Conservation (phyloP, 2,113 vertebrate species). For the Phasianus colchicus region DNA sequence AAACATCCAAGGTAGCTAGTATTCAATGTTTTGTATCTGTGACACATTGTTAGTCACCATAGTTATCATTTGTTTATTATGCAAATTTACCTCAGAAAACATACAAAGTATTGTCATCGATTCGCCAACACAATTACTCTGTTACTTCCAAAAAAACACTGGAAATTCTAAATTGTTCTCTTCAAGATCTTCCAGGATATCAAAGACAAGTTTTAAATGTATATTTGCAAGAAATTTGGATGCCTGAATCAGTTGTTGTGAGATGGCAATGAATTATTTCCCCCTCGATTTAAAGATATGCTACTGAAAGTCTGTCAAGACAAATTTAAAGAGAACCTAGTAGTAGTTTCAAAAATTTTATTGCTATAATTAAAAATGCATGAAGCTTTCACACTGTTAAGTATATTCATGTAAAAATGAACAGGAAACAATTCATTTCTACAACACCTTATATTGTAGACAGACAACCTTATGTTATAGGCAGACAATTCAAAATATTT, state of each 20-base stretch:
- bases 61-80: neutral
- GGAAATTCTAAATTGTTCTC: neutral
- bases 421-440: constrained; percentile 35
- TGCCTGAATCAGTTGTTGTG: neutral
- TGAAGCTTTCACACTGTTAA: constrained; percentile 32
- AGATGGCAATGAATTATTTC: neutral
- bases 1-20: neutral
- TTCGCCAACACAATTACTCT: neutral
- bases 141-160: neutral
- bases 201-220: neutral
- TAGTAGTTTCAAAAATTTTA: constrained; percentile 32
- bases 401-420: neutral
- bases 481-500: constrained; percentile 34
- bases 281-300: neutral
- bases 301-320: constrained; percentile 25
- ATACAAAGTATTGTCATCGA: neutral
- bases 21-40: neutral
- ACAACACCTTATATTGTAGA: neutral
- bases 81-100: neutral
- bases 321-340: neutral
- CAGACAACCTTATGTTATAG: neutral
- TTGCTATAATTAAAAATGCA: constrained; percentile 43
- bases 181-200: neutral
- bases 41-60: neutral
- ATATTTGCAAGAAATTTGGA: neutral